Base-by-base conservation (phyloP, 2,888 invertebrate species). In the Polylopha cassiicola region DNA sequence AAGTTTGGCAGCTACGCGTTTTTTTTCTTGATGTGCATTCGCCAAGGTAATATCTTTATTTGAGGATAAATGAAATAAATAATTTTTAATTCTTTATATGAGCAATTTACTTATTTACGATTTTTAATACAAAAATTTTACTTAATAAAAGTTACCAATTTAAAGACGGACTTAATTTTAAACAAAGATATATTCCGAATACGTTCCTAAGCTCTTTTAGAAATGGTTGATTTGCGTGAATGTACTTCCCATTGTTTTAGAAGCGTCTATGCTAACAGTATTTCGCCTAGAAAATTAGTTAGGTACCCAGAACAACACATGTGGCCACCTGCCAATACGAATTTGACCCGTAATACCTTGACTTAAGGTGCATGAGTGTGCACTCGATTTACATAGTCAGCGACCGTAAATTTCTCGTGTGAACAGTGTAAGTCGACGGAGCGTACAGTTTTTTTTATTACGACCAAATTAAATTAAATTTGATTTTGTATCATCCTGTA, bases 401-500 rank as follows among this genome's bases (percentile, higher is more conserved):
- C 66, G 77, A 79, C 79, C 84, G 82, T 84, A 77, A 74, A 73
- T 74, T 72, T 82, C 82, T 82, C 84, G 76, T 84, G 84, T 80
- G 84, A 85, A 82, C 64, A 60, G 53, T 54, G 53, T 51, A 43
- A 48, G 54, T 62, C 55, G 59, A 46, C 72, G 67, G 63, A 73
- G 63, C 77, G 77, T 73, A 58, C 62, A 62, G 45, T 47, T 44
- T 57, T 57, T 47, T 65, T 57, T 62, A 61, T 58, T 58, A 56
- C 62, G 58, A 58, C 75, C 63, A 77, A 81, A 81, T 80, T 77
- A 64, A 75, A 76, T 80, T 77, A 74, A 67, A 70, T 62, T 62
- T 58, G 56, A 53, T 65, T 53, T 53, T 51, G 43, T 58, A 55
- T 52, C 48, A 6, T 28, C 13, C 16, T 15, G 6, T 13, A 21